These are phyloP conservation scores for Diplodus puntazzo DNA, from an alignment of 2,797 vertebrate genomes.

Conservation along the genomic window DNA sequence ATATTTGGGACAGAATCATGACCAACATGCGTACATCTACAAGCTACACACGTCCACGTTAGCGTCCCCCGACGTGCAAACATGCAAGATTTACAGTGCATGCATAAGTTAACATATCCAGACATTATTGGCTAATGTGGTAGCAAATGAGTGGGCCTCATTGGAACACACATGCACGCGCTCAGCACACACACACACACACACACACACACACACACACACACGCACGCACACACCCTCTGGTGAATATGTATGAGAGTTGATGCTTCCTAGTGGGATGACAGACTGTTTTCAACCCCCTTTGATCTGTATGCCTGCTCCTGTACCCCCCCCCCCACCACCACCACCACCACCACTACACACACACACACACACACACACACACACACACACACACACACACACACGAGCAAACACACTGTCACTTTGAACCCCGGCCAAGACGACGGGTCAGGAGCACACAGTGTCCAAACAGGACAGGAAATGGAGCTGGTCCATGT, in stretches of 20 bases:
- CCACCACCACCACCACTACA: too few species aligned
- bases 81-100: background rate
- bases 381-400: constrained; percentile 22
- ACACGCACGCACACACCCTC: constrained; percentile 20
- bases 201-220: background rate
- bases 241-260: constrained; percentile 71
- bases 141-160: constrained; percentile 30
- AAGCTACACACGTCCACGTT: background rate
- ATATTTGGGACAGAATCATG: background rate
- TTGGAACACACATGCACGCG: constrained; percentile 28
- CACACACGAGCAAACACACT: constrained; percentile 38
- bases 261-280: constrained; percentile 67
- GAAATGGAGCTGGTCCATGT: constrained; percentile 48
- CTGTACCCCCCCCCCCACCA: background rate
- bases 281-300: constrained; percentile 69
- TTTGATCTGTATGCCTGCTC: constrained; percentile 71
- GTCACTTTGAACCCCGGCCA: constrained; percentile 76
- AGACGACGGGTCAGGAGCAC: constrained; percentile 57
- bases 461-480: constrained; percentile 47
- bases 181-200: background rate
- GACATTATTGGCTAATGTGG: constrained; percentile 3
- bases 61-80: background rate
- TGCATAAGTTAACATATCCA: constrained; percentile 1
- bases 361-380: constrained; percentile 23
- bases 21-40: background rate